phyloP scores from a whole-genome alignment of 2,888 invertebrate genomes.

The Yponomeuta sedellus region DNA sequence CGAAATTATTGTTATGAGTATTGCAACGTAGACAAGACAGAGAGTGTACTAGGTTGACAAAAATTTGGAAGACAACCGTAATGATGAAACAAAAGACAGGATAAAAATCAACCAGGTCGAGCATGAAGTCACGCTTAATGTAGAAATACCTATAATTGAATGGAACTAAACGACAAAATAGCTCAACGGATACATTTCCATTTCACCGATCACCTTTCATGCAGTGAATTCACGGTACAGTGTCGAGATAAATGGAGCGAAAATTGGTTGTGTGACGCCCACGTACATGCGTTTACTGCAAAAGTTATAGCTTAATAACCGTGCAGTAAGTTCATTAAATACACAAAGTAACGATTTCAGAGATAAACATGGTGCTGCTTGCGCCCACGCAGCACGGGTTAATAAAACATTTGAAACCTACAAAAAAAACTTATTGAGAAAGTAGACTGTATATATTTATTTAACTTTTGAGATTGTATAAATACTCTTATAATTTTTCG shows the following conservation, averaged over 20 bases:
- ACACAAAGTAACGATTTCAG: slow-evolving; percentile 37
- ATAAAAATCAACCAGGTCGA: background rate
- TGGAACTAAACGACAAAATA: slow-evolving; percentile 18
- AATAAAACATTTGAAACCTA: slow-evolving; percentile 14
- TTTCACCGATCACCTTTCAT: slow-evolving; percentile 10
- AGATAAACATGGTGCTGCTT: slow-evolving; percentile 30
- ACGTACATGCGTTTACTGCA: slow-evolving; percentile 38
- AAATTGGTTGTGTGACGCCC: slow-evolving; percentile 45
- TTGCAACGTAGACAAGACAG: background rate
- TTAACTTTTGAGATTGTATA: background rate
- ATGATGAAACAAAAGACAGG: background rate
- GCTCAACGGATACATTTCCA: slow-evolving; percentile 34
- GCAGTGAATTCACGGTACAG: slow-evolving; percentile 2
- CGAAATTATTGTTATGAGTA: background rate
- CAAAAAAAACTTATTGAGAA: background rate
- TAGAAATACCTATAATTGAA: background rate
- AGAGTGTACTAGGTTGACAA: background rate
- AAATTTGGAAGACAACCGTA: background rate
- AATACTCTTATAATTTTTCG: background rate
- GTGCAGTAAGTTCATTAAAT: slow-evolving; percentile 36
- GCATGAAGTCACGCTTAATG: too few relatives aligned
- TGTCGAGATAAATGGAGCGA: slow-evolving; percentile 43
- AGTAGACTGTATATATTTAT: background rate
- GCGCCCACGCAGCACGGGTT: slow-evolving; percentile 25
- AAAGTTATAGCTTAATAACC: slow-evolving; percentile 41